Percentiles rank a stretch among this genome's conserved stretches.
Evolutionary conservation across 2,888 invertebrate species (phyloP).

Genomic region (Hydraecia micacea): DNA sequence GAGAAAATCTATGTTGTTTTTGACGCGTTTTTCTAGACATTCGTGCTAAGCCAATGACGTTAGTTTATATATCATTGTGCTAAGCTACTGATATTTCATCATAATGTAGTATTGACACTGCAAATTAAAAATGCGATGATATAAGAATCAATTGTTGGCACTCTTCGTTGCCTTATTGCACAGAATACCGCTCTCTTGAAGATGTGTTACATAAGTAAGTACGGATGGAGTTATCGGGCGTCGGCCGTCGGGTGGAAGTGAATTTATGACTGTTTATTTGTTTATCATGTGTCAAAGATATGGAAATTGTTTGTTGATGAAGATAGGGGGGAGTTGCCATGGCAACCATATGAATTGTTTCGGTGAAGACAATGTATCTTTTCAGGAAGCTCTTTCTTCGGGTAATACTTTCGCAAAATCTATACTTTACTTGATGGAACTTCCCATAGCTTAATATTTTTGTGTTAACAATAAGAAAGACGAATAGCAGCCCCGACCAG

Average conservation of each 20-base stretch:
- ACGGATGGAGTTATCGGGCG: neutral
- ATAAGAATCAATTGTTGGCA: constrained; percentile 62
- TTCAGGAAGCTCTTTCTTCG: neutral
- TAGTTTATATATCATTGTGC: too few relatives aligned
- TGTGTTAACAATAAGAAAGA: too few relatives aligned
- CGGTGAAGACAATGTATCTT: neutral
- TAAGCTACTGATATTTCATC: constrained; percentile 13
- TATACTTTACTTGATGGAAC: neutral
- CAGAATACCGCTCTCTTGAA: constrained; percentile 45
- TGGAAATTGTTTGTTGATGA: neutral
- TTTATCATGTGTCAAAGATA: neutral
- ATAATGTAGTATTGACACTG: constrained; percentile 33
- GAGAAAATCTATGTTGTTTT: neutral
- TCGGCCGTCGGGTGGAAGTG: neutral
- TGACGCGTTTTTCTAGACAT: neutral
- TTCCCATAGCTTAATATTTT: neutral
- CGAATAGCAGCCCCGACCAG: neutral
- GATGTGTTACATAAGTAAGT: constrained; percentile 48
- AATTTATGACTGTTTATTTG: constrained; percentile 29
- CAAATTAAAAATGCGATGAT: constrained; percentile 55
- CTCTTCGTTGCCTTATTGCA: constrained; percentile 42
- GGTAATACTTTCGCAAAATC: neutral
- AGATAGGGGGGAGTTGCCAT: neutral
- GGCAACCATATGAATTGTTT: neutral
- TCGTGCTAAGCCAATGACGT: neutral